phyloP scores from a whole-genome alignment of 2,113 vertebrate species.

The Podarcis muralis region DNA sequence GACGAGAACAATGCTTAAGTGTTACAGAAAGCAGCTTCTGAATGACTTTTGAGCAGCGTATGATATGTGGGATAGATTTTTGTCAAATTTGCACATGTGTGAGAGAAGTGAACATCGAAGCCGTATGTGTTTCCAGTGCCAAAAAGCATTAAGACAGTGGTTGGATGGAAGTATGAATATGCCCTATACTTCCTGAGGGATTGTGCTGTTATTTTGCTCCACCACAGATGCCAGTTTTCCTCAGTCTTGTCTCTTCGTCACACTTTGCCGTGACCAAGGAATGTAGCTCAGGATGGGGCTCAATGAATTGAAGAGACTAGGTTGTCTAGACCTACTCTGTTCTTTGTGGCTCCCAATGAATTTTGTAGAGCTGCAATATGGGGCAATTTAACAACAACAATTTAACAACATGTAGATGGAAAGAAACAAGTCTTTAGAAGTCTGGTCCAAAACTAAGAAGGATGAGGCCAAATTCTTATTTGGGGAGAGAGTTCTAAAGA shows the following conservation, averaged over 20 bases:
- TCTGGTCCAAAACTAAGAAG: neutral
- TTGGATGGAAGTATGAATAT: neutral
- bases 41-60: slow-evolving; percentile 53
- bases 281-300: neutral
- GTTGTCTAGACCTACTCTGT: neutral
- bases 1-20: slow-evolving; percentile 50
- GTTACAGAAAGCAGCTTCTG: slow-evolving; percentile 56
- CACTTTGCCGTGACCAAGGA: neutral
- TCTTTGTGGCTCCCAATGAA: neutral
- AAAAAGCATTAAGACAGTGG: neutral
- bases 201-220: slow-evolving; percentile 11
- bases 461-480: neutral
- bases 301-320: neutral
- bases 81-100: neutral
- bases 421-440: neutral
- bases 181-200: neutral
- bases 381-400: too few relatives aligned
- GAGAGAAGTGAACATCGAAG: neutral
- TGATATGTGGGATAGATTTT: slow-evolving; percentile 16
- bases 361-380: neutral
- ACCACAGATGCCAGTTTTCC: neutral
- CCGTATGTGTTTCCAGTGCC: neutral
- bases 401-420: neutral
- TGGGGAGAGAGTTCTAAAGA: neutral
- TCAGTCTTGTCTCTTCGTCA: neutral